Base-by-base conservation (phyloP, 1,140 invertebrate genomes). In the Nautilus pompilius region DNA sequence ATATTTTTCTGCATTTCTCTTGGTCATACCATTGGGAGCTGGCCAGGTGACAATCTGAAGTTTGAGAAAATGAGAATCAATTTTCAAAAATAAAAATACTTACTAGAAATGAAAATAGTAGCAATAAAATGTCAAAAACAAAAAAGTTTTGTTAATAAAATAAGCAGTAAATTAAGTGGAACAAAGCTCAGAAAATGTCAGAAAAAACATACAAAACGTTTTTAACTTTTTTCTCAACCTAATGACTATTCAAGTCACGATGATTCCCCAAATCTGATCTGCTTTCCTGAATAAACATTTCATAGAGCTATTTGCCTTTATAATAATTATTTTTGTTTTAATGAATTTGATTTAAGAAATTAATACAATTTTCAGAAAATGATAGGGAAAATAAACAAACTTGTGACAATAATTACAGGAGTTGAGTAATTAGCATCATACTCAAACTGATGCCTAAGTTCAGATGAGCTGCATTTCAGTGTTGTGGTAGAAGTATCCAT, bases 31-130 rank as follows among this genome's bases (percentile, higher is more conserved):
- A 51, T n/a, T 61, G 32, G 48, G 28, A 59, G 73, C 72, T 36
- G 73, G 73, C 73, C 73, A 75, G 0, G 69, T 65, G 8, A 65
- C 28, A 24, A 59, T 54, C 73, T 75, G 46, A n/a, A 61, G n/a
- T n/a, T n/a, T n/a, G n/a, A n/a, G n/a, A n/a, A n/a, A n/a, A 22
- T 29, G 1, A 58, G 28, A 46, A 17, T 26, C 24, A 3, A 46
- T 36, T 13, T 26, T 8, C 17, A 5, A 58, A 2, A 22, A 1
- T n/a, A 58, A 10, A n/a, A n/a, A n/a, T n/a, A n/a, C n/a, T n/a
- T 41, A 24, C 4, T 41, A 24, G 15, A 24, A 53, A 22, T 13
- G 10, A 13, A 13, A 53, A 53, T 13, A 53, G 49, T 13, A 53
- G 22, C 15, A 53, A n/a, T n/a, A n/a, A n/a, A n/a, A n/a, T n/a